phyloP scores from a whole-genome alignment of 2,888 invertebrate species.

The Acrobasis consociella region DNA sequence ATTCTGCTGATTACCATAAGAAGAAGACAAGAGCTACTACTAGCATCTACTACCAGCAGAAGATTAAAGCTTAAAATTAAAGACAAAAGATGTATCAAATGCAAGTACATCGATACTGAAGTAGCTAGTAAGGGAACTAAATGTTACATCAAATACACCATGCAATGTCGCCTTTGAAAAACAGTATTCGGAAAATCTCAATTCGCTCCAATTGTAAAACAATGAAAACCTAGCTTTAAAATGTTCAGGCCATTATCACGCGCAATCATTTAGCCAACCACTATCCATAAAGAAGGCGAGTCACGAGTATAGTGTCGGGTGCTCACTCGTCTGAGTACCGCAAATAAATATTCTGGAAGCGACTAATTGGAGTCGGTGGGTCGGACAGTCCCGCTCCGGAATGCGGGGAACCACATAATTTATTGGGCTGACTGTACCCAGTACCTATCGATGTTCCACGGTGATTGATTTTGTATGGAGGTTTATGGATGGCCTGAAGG shows the following conservation, averaged over 20 bases:
- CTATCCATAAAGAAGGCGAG: conserved; percentile 53
- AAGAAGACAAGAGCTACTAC: too few relatives aligned
- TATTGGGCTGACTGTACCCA: conserved; percentile 63
- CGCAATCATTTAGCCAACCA: conserved; percentile 10
- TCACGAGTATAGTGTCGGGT: conserved; percentile 61
- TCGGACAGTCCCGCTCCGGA: conserved; percentile 67
- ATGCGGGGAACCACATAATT: conserved; percentile 75
- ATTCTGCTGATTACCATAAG: too few relatives aligned
- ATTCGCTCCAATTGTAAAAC: background rate
- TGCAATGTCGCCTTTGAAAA: too few relatives aligned
- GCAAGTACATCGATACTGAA: too few relatives aligned
- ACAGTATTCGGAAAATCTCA: background rate
- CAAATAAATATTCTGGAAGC: conserved; percentile 77
- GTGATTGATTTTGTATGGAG: conserved; percentile 24
- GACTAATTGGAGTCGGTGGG: conserved; percentile 80
- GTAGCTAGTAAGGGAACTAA: too few relatives aligned
- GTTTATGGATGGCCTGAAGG: conserved; percentile 17
- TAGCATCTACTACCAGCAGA: too few relatives aligned
- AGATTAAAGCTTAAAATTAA: too few relatives aligned
- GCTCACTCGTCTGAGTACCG: conserved; percentile 72
- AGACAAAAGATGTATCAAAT: too few relatives aligned
- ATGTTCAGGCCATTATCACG: conserved; percentile 5
- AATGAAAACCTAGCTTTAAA: background rate
- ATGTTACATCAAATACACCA: too few relatives aligned
- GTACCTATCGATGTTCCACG: conserved; percentile 38